Evolutionary conservation across 2,888 invertebrate genomes (phyloP), one percentile per base, ranked within the genome.

Genomic region (Agonopterix heracliana): DNA sequence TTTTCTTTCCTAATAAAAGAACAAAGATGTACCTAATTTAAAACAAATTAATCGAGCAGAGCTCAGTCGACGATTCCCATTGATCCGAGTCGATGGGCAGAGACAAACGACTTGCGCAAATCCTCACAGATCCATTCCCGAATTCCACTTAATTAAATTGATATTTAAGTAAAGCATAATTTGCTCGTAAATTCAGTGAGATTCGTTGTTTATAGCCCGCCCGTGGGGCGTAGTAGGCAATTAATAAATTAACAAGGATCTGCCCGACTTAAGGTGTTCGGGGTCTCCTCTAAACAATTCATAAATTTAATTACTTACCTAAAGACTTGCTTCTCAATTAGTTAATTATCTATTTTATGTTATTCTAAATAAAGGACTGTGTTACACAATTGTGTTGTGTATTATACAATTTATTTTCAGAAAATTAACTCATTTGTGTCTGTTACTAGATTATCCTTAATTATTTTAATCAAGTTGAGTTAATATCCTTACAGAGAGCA

Each of bases 131-230:
- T 76, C 74, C 74, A 59, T 66, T 73, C 69, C 69, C 74, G 73
- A 83, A 81, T 78, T 76, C 71, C 77, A 82, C 83, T 87, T 86
- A 88, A 87, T 86, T 87, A 88, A 88, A 88, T 89, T 88, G 87
- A 87, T 87, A 88, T 88, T 87, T 86, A 87, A 87, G 85, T 83
- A 82, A 84, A 85, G 86, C 81, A 87, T 86, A 87, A 89, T 87
- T 87, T 74, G 78, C 81, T 85, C 85, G 85, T 88, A 86, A 85
- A 85, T 87, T 88, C 87, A 85, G 83, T 74, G 78, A 82, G 84
- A 86, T 83, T 73, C 79, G 76, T 87, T 88, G 86, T 88, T 87
- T 86, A 87, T 85, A 81, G 80, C 77, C 60, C 66, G 63, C 68
- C 73, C 66, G 68, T 64, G 68, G 80, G 74, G 80, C 72, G 76